Percentiles rank a stretch among this genome's conserved stretches.
These are phyloP conservation scores for Cebidichthys violaceus DNA, from an alignment of 2,113 vertebrate species.

Conservation along the genomic window DNA sequence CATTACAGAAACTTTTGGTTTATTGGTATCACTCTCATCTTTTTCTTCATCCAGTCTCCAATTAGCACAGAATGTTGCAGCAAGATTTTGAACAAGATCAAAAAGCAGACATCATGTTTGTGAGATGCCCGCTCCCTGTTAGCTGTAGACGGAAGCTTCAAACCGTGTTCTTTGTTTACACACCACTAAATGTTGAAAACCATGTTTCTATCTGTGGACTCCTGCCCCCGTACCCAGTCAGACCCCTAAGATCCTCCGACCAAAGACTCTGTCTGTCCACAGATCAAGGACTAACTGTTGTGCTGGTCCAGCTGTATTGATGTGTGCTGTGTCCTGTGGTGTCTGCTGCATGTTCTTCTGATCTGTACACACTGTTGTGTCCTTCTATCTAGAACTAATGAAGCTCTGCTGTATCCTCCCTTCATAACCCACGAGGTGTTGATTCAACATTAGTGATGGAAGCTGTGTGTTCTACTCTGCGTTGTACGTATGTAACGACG, in stretches of 20 bases:
- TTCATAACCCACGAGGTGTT: not conserved
- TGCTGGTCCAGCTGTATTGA: not conserved
- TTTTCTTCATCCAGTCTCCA: slow-evolving; percentile 28
- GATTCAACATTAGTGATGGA: not conserved
- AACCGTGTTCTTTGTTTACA: slow-evolving; percentile 29
- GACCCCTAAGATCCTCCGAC: slow-evolving; percentile 30
- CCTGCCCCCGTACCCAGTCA: slow-evolving; percentile 9
- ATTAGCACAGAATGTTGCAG: slow-evolving; percentile 45
- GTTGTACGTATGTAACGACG: too few relatives aligned
- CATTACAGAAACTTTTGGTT: slow-evolving; percentile 34
- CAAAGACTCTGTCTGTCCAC: slow-evolving; percentile 16
- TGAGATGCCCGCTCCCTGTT: slow-evolving; percentile 7
- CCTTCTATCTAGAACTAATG: not conserved
- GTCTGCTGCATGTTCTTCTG: not conserved
- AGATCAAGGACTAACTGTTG: slow-evolving; percentile 10
- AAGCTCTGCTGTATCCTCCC: not conserved
- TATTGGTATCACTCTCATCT: slow-evolving; percentile 2
- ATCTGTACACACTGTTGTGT: not conserved
- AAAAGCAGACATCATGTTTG: slow-evolving; percentile 10
- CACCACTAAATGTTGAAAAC: slow-evolving; percentile 3
- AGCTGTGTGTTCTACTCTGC: not conserved
- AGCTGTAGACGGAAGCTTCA: not conserved
- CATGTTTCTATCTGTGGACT: not conserved
- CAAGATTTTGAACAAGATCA: slow-evolving; percentile 44
- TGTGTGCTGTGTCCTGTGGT: not conserved